Evolutionary conservation across 2,113 vertebrate species (phyloP), one percentile per base, ranked within the genome.

Genomic region (Elephas maximus): DNA sequence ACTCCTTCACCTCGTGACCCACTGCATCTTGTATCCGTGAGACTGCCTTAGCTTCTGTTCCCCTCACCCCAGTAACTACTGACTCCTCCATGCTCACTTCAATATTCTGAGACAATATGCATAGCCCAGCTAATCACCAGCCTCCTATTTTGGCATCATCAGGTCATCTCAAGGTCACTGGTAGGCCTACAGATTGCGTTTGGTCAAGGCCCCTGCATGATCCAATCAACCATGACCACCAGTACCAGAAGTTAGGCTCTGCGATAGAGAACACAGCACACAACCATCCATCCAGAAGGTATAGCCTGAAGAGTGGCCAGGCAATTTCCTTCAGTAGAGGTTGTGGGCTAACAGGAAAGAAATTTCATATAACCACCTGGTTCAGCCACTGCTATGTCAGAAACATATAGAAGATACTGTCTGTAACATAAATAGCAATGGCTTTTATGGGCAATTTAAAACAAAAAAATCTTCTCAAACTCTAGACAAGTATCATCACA

Each of bases 401-500:
- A 91, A 87, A 51, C 14, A 63, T 28, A 88, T 1, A 37, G 11
- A 93, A 80, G 28, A 24, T 21, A 53, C 6, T 44, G 21, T 12
- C 51, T 82, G 9, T 76, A 77, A 91, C 21, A 45, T 41, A 88
- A 88, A 37, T 57, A 86, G 30, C 28, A 78, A 78, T 3, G 62
- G 48, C 53, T 91, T 87, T 71, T 77, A 88, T 14, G 15, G 15
- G 82, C 48, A 88, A 82, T n/a, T 81, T 69, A 82, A 53, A 12
- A 93, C 26, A 33, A 33, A 87, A 67, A 81, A 87, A 82, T 62
- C 48, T 88, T 94, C 33, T 24, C 2, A 81, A 94, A 91, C 76
- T 51, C 69, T 28, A 79, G 14, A 81, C 41, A 91, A 91, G 15
- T 71, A 78, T 69, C 41, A 88, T n/a, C 33, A 33, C 5, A 51